These are phyloP conservation scores for Caenorhabditis becei DNA, from an alignment of 2,888 invertebrate genomes.

Conservation along the genomic window DNA sequence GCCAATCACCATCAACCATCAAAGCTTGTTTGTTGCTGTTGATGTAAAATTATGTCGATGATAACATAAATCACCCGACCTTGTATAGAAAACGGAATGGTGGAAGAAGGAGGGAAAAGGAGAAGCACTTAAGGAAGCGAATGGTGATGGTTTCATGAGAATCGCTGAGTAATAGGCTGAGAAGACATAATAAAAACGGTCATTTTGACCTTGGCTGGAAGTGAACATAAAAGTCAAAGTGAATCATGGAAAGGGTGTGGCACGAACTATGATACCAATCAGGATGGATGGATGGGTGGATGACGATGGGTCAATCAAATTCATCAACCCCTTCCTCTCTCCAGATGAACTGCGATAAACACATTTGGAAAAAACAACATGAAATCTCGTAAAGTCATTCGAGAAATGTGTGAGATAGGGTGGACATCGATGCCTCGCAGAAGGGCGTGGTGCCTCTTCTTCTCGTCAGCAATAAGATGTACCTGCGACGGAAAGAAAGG, in stretches of 20 bases:
- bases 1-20: slow-evolving; percentile 37
- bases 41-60: slow-evolving; percentile 39
- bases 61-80: slow-evolving; percentile 49
- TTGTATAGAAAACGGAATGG: slow-evolving; percentile 7
- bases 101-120: slow-evolving; percentile 25
- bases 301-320: slow-evolving; percentile 4
- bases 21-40: slow-evolving; percentile 50
- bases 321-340: neutral
- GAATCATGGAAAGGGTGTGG: slow-evolving; percentile 20
- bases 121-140: slow-evolving; percentile 38
- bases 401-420: slow-evolving; percentile 28
- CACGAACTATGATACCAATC: slow-evolving; percentile 16
- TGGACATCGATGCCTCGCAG: slow-evolving; percentile 38
- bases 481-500: slow-evolving; percentile 49
- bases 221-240: slow-evolving; percentile 32
- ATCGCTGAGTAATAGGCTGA: slow-evolving; percentile 42
- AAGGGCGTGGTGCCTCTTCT: slow-evolving; percentile 48
- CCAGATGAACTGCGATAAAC: slow-evolving; percentile 12
- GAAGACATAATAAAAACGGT: slow-evolving; percentile 35
- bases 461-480: slow-evolving; percentile 39
- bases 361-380: slow-evolving; percentile 17
- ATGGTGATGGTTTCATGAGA: slow-evolving; percentile 35
- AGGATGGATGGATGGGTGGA: slow-evolving; percentile 11
- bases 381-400: slow-evolving; percentile 30
- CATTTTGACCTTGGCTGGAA: slow-evolving; percentile 49